These are phyloP conservation scores for Trissolcus basalis DNA, from an alignment of 1,140 invertebrate species.

Conservation along the genomic window DNA sequence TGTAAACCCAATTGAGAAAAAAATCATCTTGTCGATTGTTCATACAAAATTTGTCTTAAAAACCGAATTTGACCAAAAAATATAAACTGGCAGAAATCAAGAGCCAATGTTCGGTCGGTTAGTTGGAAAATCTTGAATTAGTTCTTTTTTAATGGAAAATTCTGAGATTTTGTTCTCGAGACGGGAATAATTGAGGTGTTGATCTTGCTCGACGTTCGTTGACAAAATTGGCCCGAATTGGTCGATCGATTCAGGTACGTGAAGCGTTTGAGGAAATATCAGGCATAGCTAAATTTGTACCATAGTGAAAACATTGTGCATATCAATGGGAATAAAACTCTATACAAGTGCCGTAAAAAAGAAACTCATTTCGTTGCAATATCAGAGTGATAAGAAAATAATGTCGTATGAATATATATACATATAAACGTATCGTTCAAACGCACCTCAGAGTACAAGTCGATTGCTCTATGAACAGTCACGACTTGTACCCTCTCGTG, in stretches of 20 bases:
- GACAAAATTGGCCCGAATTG: slow-evolving; percentile 73
- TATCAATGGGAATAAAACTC: slow-evolving; percentile 78
- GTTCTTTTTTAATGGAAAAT: slow-evolving; percentile 5
- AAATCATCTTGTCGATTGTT: not conserved
- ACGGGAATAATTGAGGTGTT: slow-evolving; percentile 43
- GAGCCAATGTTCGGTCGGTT: slow-evolving; percentile 20
- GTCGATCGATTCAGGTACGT: slow-evolving; percentile 76
- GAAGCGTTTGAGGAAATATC: slow-evolving; percentile 76
- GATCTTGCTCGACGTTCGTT: slow-evolving; percentile 62
- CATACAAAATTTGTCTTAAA: not conserved
- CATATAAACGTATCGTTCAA: slow-evolving; percentile 65
- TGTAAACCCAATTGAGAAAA: not conserved
- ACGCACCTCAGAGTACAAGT: slow-evolving; percentile 67
- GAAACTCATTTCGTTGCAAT: slow-evolving; percentile 78
- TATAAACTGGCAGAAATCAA: slow-evolving; percentile 11
- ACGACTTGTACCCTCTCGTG: slow-evolving; percentile 57
- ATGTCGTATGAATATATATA: slow-evolving; percentile 62
- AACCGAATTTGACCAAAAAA: not conserved
- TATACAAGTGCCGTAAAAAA: slow-evolving; percentile 83
- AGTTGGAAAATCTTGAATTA: not conserved
- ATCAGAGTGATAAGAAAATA: slow-evolving; percentile 76
- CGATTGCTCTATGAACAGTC: slow-evolving; percentile 41
- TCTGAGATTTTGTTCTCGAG: slow-evolving; percentile 17
- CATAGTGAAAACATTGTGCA: slow-evolving; percentile 77
- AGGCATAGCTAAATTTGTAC: slow-evolving; percentile 76